A percentile compares a stretch with the other conserved stretches of the same genome.
phyloP scores from a whole-genome alignment of 2,113 vertebrate genomes.

The Stictonetta naevosa region DNA sequence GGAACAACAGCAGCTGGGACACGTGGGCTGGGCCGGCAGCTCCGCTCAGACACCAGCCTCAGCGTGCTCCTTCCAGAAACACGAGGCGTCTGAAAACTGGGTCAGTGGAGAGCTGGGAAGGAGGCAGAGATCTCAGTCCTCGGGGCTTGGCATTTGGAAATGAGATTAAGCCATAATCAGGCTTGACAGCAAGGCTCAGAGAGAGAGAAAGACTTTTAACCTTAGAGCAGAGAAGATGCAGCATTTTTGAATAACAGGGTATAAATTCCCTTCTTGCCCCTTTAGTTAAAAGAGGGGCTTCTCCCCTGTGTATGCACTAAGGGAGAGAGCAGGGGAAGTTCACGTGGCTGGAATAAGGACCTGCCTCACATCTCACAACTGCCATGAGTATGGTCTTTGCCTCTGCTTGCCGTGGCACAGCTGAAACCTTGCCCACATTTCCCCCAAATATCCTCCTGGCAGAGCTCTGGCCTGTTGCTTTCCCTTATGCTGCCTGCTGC shows the following conservation, averaged over 20 bases:
- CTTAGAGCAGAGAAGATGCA: background rate
- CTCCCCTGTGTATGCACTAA: background rate
- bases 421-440: fast-evolving
- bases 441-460: background rate
- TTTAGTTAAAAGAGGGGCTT: background rate
- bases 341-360: background rate
- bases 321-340: background rate
- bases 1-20: background rate
- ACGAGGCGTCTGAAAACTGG: conserved; percentile 22
- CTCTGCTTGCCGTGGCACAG: background rate
- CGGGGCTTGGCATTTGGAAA: conserved; percentile 35
- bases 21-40: background rate
- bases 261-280: background rate
- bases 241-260: background rate
- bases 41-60: background rate
- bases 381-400: background rate
- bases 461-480: background rate
- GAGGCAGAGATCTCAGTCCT: conserved; percentile 5
- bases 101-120: conserved; percentile 33
- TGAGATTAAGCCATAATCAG: conserved; percentile 47
- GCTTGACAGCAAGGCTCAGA: conserved; percentile 12
- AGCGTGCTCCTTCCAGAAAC: background rate
- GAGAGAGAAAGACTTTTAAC: background rate
- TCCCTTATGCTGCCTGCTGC: background rate
- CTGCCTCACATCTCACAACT: background rate